A percentile compares a stretch with the other conserved stretches of the same genome.
Evolutionary conservation across 2,888 invertebrate species (phyloP).

Genomic region (Leptinotarsa peninsularis): DNA sequence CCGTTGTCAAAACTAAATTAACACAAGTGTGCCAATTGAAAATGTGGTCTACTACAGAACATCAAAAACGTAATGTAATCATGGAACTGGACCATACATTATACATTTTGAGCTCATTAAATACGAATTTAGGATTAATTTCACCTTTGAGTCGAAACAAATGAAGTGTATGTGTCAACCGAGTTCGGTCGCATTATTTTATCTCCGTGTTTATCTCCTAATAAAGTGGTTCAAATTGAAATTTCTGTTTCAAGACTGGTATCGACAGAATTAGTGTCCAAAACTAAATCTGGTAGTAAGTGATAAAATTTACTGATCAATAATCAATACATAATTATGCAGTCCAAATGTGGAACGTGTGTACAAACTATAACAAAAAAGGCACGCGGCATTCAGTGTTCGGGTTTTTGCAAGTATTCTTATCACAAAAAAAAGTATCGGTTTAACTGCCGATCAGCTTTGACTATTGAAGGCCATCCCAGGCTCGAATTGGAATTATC

Average conservation of each 20-base stretch:
- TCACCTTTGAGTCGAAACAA: too few species aligned
- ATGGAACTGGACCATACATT: too few species aligned
- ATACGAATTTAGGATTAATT: too few species aligned
- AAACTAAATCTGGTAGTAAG: slow-evolving; percentile 8
- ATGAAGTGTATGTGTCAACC: not conserved
- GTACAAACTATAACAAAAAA: slow-evolving; percentile 20
- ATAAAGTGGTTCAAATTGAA: not conserved
- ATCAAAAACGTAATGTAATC: too few species aligned
- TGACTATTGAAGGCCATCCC: slow-evolving; percentile 14
- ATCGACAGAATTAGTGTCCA: not conserved
- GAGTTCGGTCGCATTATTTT: not conserved
- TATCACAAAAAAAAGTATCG: slow-evolving; percentile 15
- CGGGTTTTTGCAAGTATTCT: slow-evolving; percentile 14
- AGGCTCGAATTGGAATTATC: slow-evolving; percentile 16
- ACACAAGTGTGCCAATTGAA: too few species aligned
- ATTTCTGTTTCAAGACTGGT: not conserved
- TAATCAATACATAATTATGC: slow-evolving; percentile 12
- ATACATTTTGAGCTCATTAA: too few species aligned
- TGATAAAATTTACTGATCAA: slow-evolving; percentile 17
- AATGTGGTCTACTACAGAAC: too few species aligned
- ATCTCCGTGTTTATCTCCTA: not conserved
- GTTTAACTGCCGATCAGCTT: slow-evolving; percentile 14
- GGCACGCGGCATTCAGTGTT: slow-evolving; percentile 20
- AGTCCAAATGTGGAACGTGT: slow-evolving; percentile 17
- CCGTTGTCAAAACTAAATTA: too few species aligned